phyloP scores from a whole-genome alignment of 2,888 invertebrate species.

The Proisotoma minuta region DNA sequence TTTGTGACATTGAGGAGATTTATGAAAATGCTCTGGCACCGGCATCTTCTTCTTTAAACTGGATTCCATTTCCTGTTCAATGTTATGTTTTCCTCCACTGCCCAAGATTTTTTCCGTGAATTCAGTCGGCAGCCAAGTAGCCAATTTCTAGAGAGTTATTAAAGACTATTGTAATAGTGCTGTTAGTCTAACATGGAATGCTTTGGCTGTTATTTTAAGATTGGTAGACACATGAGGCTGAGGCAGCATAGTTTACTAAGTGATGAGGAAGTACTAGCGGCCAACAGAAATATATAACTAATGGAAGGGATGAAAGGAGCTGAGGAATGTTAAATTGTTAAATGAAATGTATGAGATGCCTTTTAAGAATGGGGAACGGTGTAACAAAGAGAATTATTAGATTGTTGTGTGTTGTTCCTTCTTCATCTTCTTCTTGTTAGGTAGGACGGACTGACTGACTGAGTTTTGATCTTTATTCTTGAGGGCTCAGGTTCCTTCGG shows the following conservation, averaged over 20 bases:
- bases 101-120: constrained; percentile 1
- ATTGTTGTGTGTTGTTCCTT: constrained; percentile 3
- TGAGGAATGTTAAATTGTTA: neutral
- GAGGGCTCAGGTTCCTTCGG: too few relatives aligned
- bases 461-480: too few relatives aligned
- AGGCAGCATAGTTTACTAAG: neutral
- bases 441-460: too few relatives aligned
- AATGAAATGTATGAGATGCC: constrained; percentile 23
- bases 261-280: neutral
- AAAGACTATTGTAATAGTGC: too few relatives aligned
- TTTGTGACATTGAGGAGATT: neutral
- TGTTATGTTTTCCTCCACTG: neutral
- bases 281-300: neutral
- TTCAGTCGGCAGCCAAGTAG: neutral
- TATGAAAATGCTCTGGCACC: constrained; percentile 3
- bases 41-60: neutral
- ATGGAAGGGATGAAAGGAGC: neutral
- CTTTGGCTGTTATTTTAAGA: neutral
- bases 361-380: constrained; percentile 11
- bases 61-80: constrained; percentile 3
- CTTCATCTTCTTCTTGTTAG: neutral
- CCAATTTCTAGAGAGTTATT: too few relatives aligned
- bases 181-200: too few relatives aligned
- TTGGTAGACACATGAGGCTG: neutral
- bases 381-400: constrained; percentile 15